Evolutionary conservation across 2,113 vertebrate genomes (phyloP).

Genomic region (Ciconia maguari): DNA sequence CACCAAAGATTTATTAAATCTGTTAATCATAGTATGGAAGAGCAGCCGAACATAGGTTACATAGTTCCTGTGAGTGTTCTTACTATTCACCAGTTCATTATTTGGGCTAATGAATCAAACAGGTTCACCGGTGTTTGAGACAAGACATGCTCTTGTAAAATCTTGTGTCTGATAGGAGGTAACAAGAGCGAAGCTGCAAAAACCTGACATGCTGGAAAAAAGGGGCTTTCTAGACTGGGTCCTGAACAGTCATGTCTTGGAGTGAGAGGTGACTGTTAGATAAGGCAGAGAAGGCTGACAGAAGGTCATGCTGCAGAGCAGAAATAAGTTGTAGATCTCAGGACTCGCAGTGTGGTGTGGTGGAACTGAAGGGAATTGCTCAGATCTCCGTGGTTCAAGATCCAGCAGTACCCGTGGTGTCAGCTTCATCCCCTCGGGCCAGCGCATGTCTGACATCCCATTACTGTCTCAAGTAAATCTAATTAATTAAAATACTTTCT

Average conservation of each 20-base stretch:
- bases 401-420: background rate
- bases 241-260: background rate
- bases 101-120: background rate
- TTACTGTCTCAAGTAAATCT: background rate
- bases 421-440: background rate
- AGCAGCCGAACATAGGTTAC: background rate
- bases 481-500: background rate
- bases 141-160: background rate
- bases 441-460: background rate
- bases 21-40: background rate
- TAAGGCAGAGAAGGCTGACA: background rate
- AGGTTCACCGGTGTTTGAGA: background rate
- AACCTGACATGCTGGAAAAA: background rate
- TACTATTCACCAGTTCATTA: background rate
- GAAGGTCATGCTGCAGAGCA: background rate
- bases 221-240: background rate
- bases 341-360: background rate
- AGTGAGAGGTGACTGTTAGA: background rate
- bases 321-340: background rate
- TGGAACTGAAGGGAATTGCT: background rate
- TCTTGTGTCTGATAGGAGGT: background rate
- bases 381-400: background rate
- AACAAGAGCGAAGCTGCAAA: background rate
- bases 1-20: background rate
- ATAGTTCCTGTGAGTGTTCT: background rate